Conservation (phyloP, 2,797 vertebrate species). For the Dendrocincla tyrannina region DNA sequence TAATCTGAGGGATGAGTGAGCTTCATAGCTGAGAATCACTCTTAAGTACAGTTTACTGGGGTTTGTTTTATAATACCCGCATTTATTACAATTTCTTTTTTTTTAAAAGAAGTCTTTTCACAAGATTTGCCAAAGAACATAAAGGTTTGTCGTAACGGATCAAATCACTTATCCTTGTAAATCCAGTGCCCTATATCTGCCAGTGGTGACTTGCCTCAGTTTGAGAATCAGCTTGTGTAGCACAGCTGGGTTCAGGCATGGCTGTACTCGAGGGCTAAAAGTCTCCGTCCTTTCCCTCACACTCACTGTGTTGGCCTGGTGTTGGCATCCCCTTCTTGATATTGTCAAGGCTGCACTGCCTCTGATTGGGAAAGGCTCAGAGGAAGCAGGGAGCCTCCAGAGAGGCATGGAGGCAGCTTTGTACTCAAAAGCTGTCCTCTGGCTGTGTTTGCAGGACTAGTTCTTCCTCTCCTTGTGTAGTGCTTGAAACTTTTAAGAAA, state of each 20-base stretch:
- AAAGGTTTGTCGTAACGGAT: constrained; percentile 42
- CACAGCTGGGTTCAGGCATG: not conserved
- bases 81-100: constrained; percentile 2
- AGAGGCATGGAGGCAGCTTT: not conserved
- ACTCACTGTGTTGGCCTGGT: not conserved
- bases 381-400: not conserved
- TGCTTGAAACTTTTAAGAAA: not conserved
- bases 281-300: not conserved
- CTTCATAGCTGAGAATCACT: constrained; percentile 40
- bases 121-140: constrained; percentile 63
- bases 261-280: not conserved
- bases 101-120: not conserved
- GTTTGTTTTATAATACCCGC: constrained; percentile 27
- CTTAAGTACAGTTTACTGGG: constrained; percentile 24
- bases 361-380: not conserved
- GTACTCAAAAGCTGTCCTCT: not conserved
- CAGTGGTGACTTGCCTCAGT: constrained; percentile 22
- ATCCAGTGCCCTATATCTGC: constrained; percentile 37
- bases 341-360: not conserved
- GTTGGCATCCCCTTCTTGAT: not conserved
- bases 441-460: not conserved
- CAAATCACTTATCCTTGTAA: constrained; percentile 49
- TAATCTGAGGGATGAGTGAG: constrained; percentile 68
- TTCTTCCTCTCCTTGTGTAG: not conserved
- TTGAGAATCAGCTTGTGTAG: not conserved